phyloP scores from a whole-genome alignment of 2,113 vertebrate species.

The Regulus satrapa region DNA sequence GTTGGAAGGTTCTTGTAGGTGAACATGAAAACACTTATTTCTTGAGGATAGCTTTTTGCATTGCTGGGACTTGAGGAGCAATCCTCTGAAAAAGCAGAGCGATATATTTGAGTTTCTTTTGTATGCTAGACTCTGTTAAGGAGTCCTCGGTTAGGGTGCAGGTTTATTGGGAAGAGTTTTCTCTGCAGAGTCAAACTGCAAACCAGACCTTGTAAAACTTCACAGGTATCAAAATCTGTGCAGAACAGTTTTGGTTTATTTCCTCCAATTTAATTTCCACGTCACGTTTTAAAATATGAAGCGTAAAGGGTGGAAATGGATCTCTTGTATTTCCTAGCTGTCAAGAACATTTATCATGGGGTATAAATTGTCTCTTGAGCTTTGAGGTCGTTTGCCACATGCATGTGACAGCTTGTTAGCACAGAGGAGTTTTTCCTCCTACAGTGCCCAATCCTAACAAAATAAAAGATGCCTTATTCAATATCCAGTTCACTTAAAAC shows the following conservation, averaged over 20 bases:
- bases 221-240: neutral
- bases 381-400: neutral
- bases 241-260: neutral
- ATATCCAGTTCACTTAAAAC: neutral
- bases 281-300: neutral
- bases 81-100: neutral
- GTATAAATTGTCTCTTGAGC: neutral
- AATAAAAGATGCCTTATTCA: neutral
- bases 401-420: neutral
- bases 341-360: neutral
- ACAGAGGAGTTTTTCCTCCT: neutral
- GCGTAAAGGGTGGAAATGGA: neutral
- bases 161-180: neutral
- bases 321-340: fast-evolving
- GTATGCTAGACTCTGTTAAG: neutral
- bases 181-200: neutral
- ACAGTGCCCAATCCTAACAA: neutral
- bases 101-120: neutral
- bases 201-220: neutral
- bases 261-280: neutral
- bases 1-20: neutral
- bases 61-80: neutral
- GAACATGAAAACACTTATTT: fast-evolving
- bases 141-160: neutral
- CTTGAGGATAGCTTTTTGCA: neutral